Evolutionary conservation across 1,140 invertebrate species (phyloP).

Genomic region (Caenorhabditis inopinata): DNA sequence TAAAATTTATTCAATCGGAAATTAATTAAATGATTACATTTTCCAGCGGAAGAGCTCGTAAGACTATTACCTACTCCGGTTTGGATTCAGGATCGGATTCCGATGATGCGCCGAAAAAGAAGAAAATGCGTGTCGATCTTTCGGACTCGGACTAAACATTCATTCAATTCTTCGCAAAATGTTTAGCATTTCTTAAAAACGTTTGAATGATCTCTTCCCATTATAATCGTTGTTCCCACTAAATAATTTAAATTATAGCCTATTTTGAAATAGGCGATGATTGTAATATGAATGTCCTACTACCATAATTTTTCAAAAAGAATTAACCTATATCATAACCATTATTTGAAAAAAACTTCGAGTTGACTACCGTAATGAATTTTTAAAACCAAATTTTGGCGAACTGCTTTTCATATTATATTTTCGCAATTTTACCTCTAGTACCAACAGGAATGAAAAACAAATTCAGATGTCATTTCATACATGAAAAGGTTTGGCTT

Average conservation of each 20-base stretch:
- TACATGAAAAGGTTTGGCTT: no score
- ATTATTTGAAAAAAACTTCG: no score
- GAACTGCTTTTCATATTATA: no score
- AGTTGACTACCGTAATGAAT: no score
- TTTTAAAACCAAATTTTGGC: no score
- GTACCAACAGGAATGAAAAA: no score
- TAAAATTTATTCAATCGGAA: not conserved
- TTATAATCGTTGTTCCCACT: no score
- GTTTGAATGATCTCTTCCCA: not conserved
- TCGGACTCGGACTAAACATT: not conserved
- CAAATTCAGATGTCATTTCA: no score
- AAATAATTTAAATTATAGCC: not conserved
- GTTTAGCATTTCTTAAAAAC: not conserved
- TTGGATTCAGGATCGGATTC: not conserved
- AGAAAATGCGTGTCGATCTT: not conserved
- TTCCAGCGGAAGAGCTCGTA: slow-evolving; percentile 20
- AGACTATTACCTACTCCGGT: not conserved
- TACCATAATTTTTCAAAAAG: no score
- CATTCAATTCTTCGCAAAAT: not conserved
- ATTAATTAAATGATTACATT: not conserved
- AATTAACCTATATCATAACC: no score
- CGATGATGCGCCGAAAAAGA: not conserved
- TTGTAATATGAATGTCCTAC: slow-evolving; percentile 28
- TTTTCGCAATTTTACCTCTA: no score
- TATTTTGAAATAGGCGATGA: not conserved